Percentiles rank a stretch among this genome's conserved stretches.
phyloP scores from a whole-genome alignment of 1,140 invertebrate species.

The Sinonovacula constricta region DNA sequence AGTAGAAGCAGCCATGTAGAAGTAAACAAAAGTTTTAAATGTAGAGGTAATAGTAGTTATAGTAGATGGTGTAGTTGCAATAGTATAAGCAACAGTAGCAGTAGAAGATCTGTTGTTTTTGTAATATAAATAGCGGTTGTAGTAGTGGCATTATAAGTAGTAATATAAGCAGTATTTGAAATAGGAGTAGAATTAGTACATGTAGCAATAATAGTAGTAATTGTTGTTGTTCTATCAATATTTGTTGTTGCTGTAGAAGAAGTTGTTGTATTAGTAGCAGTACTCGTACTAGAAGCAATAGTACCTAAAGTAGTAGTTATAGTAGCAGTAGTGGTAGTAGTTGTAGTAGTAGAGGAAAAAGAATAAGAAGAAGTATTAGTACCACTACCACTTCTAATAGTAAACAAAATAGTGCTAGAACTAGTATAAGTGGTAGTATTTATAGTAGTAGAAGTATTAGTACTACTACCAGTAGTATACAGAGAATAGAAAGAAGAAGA shows the following conservation, averaged over 20 bases:
- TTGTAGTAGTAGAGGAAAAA: conserved; percentile 11
- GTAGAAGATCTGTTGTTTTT: conserved; percentile 21
- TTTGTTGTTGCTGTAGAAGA: conserved; percentile 44
- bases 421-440: background rate
- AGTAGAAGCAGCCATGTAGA: too few relatives aligned
- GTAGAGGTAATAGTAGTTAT: background rate
- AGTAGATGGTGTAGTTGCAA: background rate
- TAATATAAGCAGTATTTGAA: background rate
- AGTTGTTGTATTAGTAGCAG: conserved; percentile 39
- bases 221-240: conserved; percentile 40
- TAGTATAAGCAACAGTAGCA: conserved; percentile 11
- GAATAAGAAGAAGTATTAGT: background rate
- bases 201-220: conserved; percentile 46
- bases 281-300: conserved; percentile 48
- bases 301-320: conserved; percentile 42
- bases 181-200: conserved; percentile 33
- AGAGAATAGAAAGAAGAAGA: too few relatives aligned
- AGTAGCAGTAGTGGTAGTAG: conserved; percentile 19
- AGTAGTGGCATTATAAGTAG: conserved; percentile 6
- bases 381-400: background rate
- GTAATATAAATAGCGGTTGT: conserved; percentile 15
- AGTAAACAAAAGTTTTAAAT: too few relatives aligned
- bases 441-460: background rate
- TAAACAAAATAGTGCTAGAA: background rate
- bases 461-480: background rate